These are phyloP conservation scores for Murina feae DNA, from an alignment of 2,113 vertebrate species.

Conservation along the genomic window DNA sequence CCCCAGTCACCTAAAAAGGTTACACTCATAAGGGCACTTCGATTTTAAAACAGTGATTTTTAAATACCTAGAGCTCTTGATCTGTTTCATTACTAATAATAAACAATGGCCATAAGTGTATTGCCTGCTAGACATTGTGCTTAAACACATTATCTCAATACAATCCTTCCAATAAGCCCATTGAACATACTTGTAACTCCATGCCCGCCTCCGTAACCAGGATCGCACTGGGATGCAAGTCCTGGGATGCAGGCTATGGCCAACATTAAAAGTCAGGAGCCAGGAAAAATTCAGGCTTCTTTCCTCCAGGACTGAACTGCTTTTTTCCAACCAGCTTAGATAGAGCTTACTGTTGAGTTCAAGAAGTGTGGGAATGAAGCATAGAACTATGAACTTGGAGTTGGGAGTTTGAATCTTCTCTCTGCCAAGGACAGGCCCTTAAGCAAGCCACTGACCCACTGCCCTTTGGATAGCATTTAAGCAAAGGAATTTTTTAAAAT, in stretches of 20 bases:
- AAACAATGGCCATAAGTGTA: neutral
- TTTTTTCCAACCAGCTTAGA: too few species aligned
- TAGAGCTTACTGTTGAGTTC: neutral
- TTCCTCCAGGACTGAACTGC: neutral
- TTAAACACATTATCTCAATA: neutral
- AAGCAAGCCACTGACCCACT: too few species aligned
- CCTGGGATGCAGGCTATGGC: rapidly evolving
- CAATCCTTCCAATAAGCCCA: neutral
- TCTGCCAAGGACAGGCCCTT: too few species aligned
- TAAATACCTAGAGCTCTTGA: neutral
- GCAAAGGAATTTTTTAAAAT: too few species aligned
- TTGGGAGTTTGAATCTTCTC: too few species aligned
- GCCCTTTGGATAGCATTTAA: too few species aligned
- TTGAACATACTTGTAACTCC: neutral
- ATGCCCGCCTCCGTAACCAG: neutral
- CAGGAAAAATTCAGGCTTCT: neutral
- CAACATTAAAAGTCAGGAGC: neutral
- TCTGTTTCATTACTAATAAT: neutral
- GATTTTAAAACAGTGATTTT: neutral
- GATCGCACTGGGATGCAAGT: neutral
- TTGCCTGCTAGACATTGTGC: neutral
- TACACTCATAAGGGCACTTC: neutral
- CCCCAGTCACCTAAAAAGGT: neutral
- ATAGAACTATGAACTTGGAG: too few species aligned
- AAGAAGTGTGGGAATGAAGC: neutral